phyloP scores from a whole-genome alignment of 2,888 invertebrate species.

The Lobophora halterata region DNA sequence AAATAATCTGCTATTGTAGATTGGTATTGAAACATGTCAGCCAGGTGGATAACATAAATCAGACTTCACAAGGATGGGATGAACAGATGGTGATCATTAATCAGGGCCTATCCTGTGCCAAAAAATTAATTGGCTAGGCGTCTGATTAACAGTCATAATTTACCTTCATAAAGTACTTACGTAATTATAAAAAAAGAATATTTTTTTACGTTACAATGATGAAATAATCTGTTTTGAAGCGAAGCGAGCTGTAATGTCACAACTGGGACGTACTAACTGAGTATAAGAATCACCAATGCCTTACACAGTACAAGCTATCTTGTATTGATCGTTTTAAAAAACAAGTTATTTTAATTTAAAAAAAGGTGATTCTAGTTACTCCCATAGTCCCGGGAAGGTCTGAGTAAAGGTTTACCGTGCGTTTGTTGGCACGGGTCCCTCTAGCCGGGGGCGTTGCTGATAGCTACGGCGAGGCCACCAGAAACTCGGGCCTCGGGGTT shows the following conservation, averaged over 20 bases:
- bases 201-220: constrained; percentile 69
- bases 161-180: background rate
- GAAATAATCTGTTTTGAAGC: constrained; percentile 39
- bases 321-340: too few species aligned
- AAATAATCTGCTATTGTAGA: background rate
- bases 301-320: background rate
- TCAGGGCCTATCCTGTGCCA: too few species aligned
- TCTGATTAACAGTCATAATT: too few species aligned
- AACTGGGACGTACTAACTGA: constrained; percentile 84
- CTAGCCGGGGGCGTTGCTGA: constrained; percentile 83
- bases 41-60: too few species aligned
- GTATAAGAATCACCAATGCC: constrained; percentile 59
- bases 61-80: too few species aligned
- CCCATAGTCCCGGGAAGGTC: constrained; percentile 87
- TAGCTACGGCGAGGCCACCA: constrained; percentile 84
- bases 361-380: constrained; percentile 55
- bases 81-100: too few species aligned
- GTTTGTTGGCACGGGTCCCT: constrained; percentile 50
- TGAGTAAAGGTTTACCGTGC: constrained; percentile 83
- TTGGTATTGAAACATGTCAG: background rate
- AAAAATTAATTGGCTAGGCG: too few species aligned
- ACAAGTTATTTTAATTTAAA: constrained; percentile 14
- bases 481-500: constrained; percentile 77
- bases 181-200: background rate
- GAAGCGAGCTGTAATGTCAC: constrained; percentile 86